Conservation (phyloP, 2,113 vertebrate genomes). For the Tichodroma muraria region DNA sequence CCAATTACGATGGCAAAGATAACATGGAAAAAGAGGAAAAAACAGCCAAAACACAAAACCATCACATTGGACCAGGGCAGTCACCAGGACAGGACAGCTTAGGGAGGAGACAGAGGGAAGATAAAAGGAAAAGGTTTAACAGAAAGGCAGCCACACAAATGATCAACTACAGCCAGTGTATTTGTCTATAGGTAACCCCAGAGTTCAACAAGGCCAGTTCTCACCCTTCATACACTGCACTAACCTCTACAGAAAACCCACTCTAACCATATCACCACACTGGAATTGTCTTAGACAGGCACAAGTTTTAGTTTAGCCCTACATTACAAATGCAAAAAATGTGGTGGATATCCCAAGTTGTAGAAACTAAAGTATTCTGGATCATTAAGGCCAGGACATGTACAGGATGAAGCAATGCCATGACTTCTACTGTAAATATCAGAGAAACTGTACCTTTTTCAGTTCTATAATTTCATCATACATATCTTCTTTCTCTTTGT, state of each 20-base stretch:
- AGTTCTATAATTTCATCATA: constrained; percentile 89
- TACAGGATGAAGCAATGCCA: not conserved
- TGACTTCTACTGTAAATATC: not conserved
- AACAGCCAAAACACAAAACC: not conserved
- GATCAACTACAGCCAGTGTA: not conserved
- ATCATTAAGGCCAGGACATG: not conserved
- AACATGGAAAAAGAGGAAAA: not conserved
- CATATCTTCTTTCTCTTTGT: constrained; percentile 91
- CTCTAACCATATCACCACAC: not conserved
- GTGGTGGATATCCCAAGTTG: not conserved
- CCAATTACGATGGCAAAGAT: not conserved
- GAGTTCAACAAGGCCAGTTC: not conserved
- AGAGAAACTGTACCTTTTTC: constrained; percentile 82
- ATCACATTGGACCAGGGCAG: not conserved
- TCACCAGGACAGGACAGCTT: not conserved
- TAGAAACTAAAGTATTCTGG: not conserved
- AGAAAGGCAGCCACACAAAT: not conserved
- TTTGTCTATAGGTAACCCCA: not conserved
- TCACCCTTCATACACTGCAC: not conserved
- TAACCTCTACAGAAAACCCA: not conserved
- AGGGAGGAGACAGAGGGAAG: not conserved
- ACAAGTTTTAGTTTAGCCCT: not conserved
- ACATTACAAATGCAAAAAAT: not conserved
- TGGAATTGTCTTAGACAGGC: not conserved
- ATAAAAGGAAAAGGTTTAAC: not conserved